Evolutionary conservation across 2,113 vertebrate genomes (phyloP).

Genomic region (Phyllostomus discolor): DNA sequence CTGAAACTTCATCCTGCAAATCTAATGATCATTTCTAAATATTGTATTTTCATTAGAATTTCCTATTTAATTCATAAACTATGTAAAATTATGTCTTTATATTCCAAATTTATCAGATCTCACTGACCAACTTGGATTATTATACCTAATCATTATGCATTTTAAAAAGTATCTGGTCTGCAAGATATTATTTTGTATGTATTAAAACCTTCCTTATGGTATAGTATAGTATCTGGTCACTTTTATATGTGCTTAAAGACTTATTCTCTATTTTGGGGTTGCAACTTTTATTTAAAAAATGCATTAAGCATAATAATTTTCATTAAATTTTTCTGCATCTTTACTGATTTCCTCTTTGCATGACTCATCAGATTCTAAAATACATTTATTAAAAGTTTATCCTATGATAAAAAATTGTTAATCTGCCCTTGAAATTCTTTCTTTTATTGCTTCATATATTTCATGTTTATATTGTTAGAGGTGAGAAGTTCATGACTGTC

Average conservation of each 20-base stretch:
- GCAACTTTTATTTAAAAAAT: neutral
- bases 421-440: neutral
- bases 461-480: neutral
- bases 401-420: neutral
- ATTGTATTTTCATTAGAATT: neutral
- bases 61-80: neutral
- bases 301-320: neutral
- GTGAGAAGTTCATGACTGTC: neutral
- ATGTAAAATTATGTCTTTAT: neutral
- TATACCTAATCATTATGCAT: neutral
- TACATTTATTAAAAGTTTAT: neutral
- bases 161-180: neutral
- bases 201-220: neutral
- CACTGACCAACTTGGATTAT: neutral
- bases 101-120: neutral
- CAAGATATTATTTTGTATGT: neutral
- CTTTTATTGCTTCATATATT: neutral
- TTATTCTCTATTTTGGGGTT: neutral
- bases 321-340: neutral
- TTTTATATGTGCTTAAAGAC: neutral
- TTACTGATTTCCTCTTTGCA: neutral
- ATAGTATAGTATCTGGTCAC: neutral
- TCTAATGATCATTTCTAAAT: neutral
- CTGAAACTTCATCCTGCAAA: neutral
- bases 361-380: neutral